Evolutionary conservation across 2,113 vertebrate species (phyloP).

Genomic region (Bufo gargarizans): DNA sequence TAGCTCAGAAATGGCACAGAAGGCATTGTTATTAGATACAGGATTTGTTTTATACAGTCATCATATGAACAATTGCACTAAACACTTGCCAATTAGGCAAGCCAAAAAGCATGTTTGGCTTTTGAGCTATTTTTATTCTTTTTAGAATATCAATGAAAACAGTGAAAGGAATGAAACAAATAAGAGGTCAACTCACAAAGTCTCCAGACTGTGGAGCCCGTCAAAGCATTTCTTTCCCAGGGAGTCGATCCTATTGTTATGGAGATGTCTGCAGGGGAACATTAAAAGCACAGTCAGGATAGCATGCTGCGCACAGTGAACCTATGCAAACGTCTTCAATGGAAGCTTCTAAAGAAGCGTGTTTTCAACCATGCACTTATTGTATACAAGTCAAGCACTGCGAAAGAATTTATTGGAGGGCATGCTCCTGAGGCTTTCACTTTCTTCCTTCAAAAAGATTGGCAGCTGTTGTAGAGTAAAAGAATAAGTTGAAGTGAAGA

Average conservation of each 20-base stretch:
- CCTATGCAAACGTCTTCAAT: constrained; percentile 58
- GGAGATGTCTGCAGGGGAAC: constrained; percentile 82
- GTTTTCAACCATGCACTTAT: constrained; percentile 59
- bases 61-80: constrained; percentile 64
- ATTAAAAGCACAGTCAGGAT: constrained; percentile 69
- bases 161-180: constrained; percentile 72
- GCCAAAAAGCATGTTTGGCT: constrained; percentile 65
- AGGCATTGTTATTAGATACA: constrained; percentile 35
- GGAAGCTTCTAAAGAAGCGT: constrained; percentile 64
- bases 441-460: constrained; percentile 48
- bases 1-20: constrained; percentile 24
- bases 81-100: constrained; percentile 67
- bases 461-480: constrained; percentile 48
- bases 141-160: constrained; percentile 77
- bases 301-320: constrained; percentile 62
- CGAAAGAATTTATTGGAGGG: constrained; percentile 58
- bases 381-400: constrained; percentile 63
- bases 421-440: constrained; percentile 48
- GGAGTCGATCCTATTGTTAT: constrained; percentile 86
- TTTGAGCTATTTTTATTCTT: constrained; percentile 71
- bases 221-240: constrained; percentile 87
- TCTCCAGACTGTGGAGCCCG: constrained; percentile 85
- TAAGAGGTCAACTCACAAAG: constrained; percentile 86
- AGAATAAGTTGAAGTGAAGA: constrained; percentile 31
- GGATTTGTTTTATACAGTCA: constrained; percentile 61